Evolutionary conservation across 2,888 invertebrate genomes (phyloP).

Genomic region (Morpho deidamia): DNA sequence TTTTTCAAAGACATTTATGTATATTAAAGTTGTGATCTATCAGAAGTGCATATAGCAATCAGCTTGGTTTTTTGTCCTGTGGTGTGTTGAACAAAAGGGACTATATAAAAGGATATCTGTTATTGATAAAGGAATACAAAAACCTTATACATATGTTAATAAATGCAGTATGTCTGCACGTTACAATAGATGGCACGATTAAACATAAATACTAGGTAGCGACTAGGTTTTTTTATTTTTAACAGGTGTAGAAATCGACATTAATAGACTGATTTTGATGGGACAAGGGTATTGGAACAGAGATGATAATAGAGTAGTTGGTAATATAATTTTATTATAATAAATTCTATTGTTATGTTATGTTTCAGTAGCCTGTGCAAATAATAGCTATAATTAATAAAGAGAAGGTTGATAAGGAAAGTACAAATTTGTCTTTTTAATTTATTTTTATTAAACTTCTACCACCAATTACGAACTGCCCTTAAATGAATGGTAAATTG

Average conservation of each 20-base stretch:
- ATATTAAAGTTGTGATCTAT: neutral
- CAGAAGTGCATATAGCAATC: neutral
- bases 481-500: no score
- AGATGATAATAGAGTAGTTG: conserved; percentile 13
- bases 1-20: no score
- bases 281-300: conserved; percentile 35
- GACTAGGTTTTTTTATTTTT: conserved; percentile 3
- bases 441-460: no score
- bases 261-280: conserved; percentile 52
- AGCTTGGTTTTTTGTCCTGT: no score
- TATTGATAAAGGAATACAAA: conserved; percentile 7
- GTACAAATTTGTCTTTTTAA: no score
- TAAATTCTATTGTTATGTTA: no score
- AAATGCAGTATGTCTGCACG: neutral
- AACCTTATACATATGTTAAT: conserved; percentile 16
- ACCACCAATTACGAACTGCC: no score
- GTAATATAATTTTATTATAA: neutral
- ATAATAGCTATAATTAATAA: no score
- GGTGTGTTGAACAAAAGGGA: no score
- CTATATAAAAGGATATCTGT: neutral
- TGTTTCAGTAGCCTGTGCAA: no score
- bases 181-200: conserved; percentile 18
- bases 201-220: conserved; percentile 19
- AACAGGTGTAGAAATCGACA: conserved; percentile 47
- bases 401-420: no score